A percentile compares a stretch with the other conserved stretches of the same genome.
Conservation (phyloP, 2,797 vertebrate species). For the Rallus crepitans region DNA sequence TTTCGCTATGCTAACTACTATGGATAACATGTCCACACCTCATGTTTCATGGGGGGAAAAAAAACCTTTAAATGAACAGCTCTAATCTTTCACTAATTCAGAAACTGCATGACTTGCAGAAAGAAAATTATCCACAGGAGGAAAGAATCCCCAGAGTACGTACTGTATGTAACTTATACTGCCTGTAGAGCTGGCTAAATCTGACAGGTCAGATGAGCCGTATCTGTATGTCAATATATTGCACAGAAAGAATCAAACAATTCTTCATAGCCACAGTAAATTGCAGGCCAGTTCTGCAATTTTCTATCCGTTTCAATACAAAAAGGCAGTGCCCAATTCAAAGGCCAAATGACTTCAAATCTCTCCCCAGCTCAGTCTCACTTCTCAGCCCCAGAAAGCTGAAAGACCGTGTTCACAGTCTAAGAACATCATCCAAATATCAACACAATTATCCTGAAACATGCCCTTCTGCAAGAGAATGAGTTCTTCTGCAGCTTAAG, state of each 20-base stretch:
- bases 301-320: neutral
- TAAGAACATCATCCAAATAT: neutral
- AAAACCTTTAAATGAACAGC: neutral
- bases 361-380: neutral
- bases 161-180: fast-evolving
- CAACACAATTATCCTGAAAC: neutral
- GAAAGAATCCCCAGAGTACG: neutral
- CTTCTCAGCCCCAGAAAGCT: neutral
- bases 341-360: neutral
- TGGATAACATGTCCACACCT: neutral
- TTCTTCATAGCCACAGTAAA: neutral
- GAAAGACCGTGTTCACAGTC: neutral
- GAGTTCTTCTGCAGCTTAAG: neutral
- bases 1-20: neutral
- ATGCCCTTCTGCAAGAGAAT: neutral
- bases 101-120: neutral
- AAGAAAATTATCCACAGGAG: neutral
- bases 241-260: neutral
- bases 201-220: neutral
- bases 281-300: neutral
- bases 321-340: neutral
- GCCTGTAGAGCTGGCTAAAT: neutral
- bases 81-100: neutral
- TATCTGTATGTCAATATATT: neutral
- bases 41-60: neutral